These are phyloP conservation scores for Chirona hameri DNA, from an alignment of 2,888 invertebrate genomes.

Conservation along the genomic window DNA sequence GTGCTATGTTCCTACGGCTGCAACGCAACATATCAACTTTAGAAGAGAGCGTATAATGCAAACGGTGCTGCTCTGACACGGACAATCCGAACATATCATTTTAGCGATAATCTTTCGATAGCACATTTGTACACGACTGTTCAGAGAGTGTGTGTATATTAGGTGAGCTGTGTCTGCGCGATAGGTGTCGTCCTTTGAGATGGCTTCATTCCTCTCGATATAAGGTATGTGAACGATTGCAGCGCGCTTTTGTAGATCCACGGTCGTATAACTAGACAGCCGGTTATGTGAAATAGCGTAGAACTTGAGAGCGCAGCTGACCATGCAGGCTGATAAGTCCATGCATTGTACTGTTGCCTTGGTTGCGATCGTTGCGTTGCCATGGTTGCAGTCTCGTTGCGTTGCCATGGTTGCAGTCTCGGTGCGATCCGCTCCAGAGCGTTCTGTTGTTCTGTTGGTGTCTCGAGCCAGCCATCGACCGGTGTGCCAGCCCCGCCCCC, in stretches of 20 bases:
- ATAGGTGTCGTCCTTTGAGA: background rate
- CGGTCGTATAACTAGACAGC: background rate
- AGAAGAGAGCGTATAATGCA: background rate
- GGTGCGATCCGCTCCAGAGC: too few relatives aligned
- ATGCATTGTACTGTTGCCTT: too few relatives aligned
- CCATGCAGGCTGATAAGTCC: too few relatives aligned
- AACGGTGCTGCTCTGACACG: background rate
- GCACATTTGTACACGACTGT: background rate
- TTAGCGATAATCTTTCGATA: background rate
- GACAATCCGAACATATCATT: slow-evolving; percentile 1
- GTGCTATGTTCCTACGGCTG: background rate
- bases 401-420: too few relatives aligned
- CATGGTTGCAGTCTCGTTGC: too few relatives aligned
- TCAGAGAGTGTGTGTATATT: background rate
- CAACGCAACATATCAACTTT: background rate
- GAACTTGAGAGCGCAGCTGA: background rate
- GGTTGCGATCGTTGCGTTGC: too few relatives aligned
- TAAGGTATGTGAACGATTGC: background rate
- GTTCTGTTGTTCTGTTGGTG: too few relatives aligned
- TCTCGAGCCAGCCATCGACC: too few relatives aligned
- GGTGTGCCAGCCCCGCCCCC: too few relatives aligned
- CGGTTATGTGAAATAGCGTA: background rate
- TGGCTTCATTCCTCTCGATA: background rate
- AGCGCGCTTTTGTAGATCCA: background rate
- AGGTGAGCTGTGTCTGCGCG: background rate